Base-by-base conservation (phyloP, 2,888 invertebrate species). In the Onthophagus sagittarius region DNA sequence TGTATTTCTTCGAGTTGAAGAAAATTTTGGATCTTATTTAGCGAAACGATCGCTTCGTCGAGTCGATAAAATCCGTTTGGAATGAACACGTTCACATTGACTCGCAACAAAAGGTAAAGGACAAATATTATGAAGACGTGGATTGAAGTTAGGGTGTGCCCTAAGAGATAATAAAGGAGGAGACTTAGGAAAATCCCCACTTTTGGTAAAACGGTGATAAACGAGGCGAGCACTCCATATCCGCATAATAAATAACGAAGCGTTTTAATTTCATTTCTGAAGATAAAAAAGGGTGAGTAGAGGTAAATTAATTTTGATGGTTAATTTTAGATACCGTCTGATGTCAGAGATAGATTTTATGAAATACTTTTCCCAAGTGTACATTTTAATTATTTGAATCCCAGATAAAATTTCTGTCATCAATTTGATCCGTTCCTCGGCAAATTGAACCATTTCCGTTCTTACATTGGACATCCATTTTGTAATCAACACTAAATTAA, bases 381-480 rank as follows among this genome's bases (percentile, higher is more conserved):
- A 98, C 96, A 98, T 97, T 88, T 98, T 98, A 77, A 98, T 95
- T 1, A 97, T 95, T 88, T 94, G 86, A 63, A 94, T 93, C 0
- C 92, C 93, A 13, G 88, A 87, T 71, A 94, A 89, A 67, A 92
- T 89, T 84, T 93, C 92, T 79, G 89, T 90, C 91, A 92, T 92
- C 5, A 91, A 82, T 31, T 90, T 85, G 6, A 92, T 89, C 73
- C 93, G 83, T 80, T 90, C 89, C 82, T 92, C 92, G 0, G 92
- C 96, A 73, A 94, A 88, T 11, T 91, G 85, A 0, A 97, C 96
- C 0, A 95, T 96, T 81, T 83, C 89, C 77, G 93, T 81, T 63
- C 94, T 89, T 15, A 92, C 84, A 31, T 88, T 88, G 0, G 93
- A 93, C 0, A 92, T 92, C 69, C 89, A 89, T 82, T 93, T 93